phyloP scores from a whole-genome alignment of 2,888 invertebrate genomes.

The Tenthredo amoena region DNA sequence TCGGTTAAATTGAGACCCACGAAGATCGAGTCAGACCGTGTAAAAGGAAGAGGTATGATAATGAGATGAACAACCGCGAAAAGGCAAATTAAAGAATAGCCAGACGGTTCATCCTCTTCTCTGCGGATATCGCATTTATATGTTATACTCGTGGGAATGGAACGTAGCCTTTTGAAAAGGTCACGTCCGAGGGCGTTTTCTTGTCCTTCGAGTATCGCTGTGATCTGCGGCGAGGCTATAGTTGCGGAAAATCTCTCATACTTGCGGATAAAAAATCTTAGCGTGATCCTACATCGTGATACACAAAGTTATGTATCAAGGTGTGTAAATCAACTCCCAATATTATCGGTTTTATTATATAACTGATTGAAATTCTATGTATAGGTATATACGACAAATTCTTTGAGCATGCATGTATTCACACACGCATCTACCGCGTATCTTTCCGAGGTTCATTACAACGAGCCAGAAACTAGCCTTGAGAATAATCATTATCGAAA shows the following conservation, averaged over 20 bases:
- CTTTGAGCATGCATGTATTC: too few species aligned
- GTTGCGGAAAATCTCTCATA: too few species aligned
- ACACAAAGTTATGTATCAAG: too few species aligned
- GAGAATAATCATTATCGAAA: not conserved
- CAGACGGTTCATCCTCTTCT: not conserved
- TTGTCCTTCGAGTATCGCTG: not conserved
- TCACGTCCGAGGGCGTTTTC: not conserved
- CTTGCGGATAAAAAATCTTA: too few species aligned
- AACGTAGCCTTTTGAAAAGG: not conserved
- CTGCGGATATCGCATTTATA: not conserved
- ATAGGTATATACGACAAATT: too few species aligned
- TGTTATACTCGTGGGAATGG: not conserved
- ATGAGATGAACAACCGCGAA: not conserved
- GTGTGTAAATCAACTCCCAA: too few species aligned
- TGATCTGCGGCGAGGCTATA: too few species aligned
- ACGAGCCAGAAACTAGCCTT: not conserved
- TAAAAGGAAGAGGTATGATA: not conserved
- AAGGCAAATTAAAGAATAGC: not conserved
- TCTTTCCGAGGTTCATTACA: not conserved
- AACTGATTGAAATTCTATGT: too few species aligned
- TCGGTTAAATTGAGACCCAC: not conserved
- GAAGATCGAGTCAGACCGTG: not conserved
- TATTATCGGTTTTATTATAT: too few species aligned
- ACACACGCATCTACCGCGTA: not conserved
- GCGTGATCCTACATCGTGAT: too few species aligned